Evolutionary conservation across 1,140 invertebrate genomes (phyloP), one percentile per base, ranked within the genome.

Genomic region (Trissolcus basalis): DNA sequence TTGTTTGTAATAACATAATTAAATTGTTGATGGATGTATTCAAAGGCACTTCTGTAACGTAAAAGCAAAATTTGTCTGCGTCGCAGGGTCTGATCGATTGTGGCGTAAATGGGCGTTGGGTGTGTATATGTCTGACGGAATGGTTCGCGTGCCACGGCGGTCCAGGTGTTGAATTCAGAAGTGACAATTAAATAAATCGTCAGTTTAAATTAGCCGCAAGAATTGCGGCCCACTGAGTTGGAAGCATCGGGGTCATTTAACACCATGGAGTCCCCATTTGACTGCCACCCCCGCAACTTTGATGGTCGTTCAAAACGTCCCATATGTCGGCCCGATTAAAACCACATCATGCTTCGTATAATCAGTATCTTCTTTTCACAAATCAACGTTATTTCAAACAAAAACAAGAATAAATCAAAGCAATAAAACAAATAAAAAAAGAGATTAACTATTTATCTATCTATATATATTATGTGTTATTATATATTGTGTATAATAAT

Each of bases 141-240:
- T 39, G 36, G 36, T 9, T 13, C 70, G 56, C 59, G 47, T 60
- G 68, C n/a, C 45, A n/a, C 39, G 49, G 4, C 11, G n/a, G 39
- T 78, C 80, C 80, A 81, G 80, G 77, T 81, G 80, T 71, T 43
- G 56, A 53, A 55, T 59, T 64, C 56, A 47, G 69, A 58, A 51
- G 59, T 73, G 64, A 78, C 81, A 81, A 80, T 82, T 80, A 82
- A 79, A 80, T 73, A 77, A 77, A 78, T 77, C 65, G 73, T 79
- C 68, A 77, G 54, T 76, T 58, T 49, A 72, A 82, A 82, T 82
- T 81, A 78, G 55, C 75, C 79, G 36, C 75, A 86, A 85, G 71
- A 79, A 77, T 77, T 70, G 19, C 19, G 73, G 58, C 56, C 73
- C 51, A 67, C 64, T 74, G 78, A 77, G 64, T 47, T 39, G 67